phyloP scores from a whole-genome alignment of 1,140 invertebrate genomes.

The Drosophila malerkotliana region DNA sequence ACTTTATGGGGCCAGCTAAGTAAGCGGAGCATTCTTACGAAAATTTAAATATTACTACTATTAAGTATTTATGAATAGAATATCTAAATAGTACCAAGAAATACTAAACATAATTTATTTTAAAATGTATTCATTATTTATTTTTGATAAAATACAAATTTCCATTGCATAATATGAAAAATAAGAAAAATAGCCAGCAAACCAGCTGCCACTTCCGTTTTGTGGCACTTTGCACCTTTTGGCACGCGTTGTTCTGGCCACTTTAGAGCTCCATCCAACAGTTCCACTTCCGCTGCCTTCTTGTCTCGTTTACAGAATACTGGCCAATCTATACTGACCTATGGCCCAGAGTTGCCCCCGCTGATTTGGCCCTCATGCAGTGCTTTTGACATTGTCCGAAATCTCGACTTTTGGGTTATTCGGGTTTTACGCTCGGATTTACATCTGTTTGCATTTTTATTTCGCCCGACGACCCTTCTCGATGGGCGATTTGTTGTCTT shows the following conservation, averaged over 20 bases:
- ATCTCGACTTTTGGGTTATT: conserved; percentile 61
- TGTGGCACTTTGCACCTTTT: conserved; percentile 53
- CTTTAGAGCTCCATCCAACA: conserved; percentile 46
- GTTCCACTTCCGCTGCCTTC: conserved; percentile 46
- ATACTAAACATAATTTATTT: too few relatives aligned
- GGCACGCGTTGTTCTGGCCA: conserved; percentile 62
- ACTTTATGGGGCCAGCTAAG: too few relatives aligned
- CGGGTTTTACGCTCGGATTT: conserved; percentile 72
- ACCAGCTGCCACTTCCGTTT: conserved; percentile 64
- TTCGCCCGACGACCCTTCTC: conserved; percentile 8
- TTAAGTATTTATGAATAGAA: too few relatives aligned
- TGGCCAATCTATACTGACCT: conserved; percentile 66
- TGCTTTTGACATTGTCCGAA: conserved; percentile 58
- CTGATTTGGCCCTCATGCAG: conserved; percentile 65
- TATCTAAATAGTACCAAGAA: too few relatives aligned
- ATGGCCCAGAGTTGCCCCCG: conserved; percentile 54
- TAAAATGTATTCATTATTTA: too few relatives aligned
- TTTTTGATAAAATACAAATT: too few relatives aligned
- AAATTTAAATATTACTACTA: too few relatives aligned
- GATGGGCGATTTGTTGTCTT: conserved; percentile 69
- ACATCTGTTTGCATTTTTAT: conserved; percentile 78
- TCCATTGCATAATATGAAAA: conserved; percentile 60
- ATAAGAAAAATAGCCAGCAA: conserved; percentile 5
- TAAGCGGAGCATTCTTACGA: too few relatives aligned
- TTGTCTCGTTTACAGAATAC: conserved; percentile 19